Percentiles rank a stretch among this genome's conserved stretches.
These are phyloP conservation scores for Hoplodrina blanda DNA, from an alignment of 2,888 invertebrate genomes.

Conservation along the genomic window DNA sequence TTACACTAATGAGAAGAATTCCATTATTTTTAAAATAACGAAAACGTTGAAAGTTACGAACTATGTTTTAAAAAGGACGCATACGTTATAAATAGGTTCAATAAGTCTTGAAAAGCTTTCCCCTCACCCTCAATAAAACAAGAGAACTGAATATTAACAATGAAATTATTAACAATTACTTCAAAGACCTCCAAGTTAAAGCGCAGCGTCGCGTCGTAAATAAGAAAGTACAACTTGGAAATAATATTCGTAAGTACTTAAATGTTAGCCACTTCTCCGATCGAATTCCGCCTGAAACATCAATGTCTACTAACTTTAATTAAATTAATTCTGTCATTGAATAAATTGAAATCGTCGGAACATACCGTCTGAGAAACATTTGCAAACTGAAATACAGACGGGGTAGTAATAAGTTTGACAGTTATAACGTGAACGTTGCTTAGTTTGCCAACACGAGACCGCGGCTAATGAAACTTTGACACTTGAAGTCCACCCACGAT, in stretches of 20 bases:
- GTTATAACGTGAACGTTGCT: constrained; percentile 79
- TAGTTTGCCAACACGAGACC: constrained; percentile 73
- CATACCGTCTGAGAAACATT: constrained; percentile 62
- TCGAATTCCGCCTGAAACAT: constrained; percentile 69
- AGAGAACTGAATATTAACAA: constrained; percentile 33
- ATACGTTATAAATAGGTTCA: background rate
- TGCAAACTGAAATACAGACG: constrained; percentile 72
- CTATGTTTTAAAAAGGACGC: background rate
- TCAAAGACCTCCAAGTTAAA: constrained; percentile 6
- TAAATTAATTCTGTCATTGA: constrained; percentile 76
- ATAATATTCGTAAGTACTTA: constrained; percentile 47
- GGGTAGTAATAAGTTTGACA: constrained; percentile 83
- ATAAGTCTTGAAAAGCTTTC: background rate
- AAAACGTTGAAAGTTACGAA: background rate
- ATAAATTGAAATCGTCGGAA: constrained; percentile 65
- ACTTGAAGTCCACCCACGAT: constrained; percentile 77
- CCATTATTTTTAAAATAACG: background rate
- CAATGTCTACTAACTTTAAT: constrained; percentile 74
- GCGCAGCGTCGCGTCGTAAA: constrained; percentile 34
- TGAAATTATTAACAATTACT: constrained; percentile 28
- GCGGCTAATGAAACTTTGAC: constrained; percentile 81
- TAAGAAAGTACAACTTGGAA: constrained; percentile 37
- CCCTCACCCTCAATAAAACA: background rate
- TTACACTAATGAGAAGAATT: background rate
- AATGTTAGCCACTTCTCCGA: constrained; percentile 63